Evolutionary conservation across 2,113 vertebrate species (phyloP).

Genomic region (Psophia crepitans): DNA sequence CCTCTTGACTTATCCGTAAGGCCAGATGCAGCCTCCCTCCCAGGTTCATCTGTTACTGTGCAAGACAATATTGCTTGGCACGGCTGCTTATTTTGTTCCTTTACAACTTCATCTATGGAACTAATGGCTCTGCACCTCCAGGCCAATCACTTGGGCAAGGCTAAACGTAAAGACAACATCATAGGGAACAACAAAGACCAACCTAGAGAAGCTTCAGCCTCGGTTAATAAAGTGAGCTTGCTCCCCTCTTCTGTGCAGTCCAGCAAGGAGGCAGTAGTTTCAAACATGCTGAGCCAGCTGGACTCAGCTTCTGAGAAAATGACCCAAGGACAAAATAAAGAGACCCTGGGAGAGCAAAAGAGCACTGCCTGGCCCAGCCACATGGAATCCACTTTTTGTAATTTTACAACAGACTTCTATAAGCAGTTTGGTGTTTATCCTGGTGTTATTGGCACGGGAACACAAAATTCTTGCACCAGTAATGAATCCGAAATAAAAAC

Average conservation of each 20-base stretch:
- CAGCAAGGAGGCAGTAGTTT: constrained; percentile 74
- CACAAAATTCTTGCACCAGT: constrained; percentile 75
- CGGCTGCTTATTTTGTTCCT: constrained; percentile 94
- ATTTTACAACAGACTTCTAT: constrained; percentile 92
- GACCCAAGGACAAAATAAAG: constrained; percentile 75
- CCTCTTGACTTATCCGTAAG: constrained; percentile 93
- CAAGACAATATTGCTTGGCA: constrained; percentile 97
- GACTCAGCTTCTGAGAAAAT: constrained; percentile 74
- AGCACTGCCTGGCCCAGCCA: constrained; percentile 82
- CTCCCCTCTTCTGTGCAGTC: constrained; percentile 63
- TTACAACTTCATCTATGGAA: constrained; percentile 93
- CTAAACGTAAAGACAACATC: constrained; percentile 78
- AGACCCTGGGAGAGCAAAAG: constrained; percentile 80
- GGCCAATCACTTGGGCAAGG: constrained; percentile 92
- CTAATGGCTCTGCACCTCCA: constrained; percentile 97
- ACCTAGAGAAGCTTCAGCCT: constrained; percentile 69
- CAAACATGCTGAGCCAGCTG: constrained; percentile 61
- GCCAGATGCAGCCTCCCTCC: constrained; percentile 88
- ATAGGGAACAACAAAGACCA: constrained; percentile 80
- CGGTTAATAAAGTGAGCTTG: constrained; percentile 71
- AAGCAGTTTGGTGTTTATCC: constrained; percentile 89
- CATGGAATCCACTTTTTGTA: constrained; percentile 81
- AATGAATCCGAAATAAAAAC: constrained; percentile 73
- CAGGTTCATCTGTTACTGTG: constrained; percentile 89
- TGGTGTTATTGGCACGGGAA: constrained; percentile 69